Conservation (phyloP, 2,797 vertebrate species). For the Sebastes jordani region DNA sequence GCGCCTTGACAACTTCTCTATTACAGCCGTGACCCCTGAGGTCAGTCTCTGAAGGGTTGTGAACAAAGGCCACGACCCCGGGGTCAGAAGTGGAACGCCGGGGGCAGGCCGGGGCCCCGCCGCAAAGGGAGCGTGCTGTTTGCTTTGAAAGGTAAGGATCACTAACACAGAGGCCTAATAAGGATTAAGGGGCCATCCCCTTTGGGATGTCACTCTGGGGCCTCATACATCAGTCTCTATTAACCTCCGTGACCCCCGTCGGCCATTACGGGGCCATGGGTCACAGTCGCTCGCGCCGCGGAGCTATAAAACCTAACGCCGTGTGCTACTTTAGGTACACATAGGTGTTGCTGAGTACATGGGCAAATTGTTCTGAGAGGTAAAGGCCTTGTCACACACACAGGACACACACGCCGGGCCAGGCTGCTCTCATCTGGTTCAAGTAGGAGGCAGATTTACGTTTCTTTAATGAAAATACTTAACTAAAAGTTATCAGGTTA, state of each 20-base stretch:
- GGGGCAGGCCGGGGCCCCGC: constrained; percentile 86
- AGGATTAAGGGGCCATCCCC: constrained; percentile 96
- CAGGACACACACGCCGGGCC: constrained; percentile 3
- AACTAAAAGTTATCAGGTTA: neutral
- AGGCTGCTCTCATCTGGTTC: constrained; percentile 8
- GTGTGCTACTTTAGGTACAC: neutral
- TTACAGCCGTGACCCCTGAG: constrained; percentile 89
- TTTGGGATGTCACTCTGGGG: constrained; percentile 85
- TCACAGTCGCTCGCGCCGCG: constrained; percentile 54
- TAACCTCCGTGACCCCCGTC: constrained; percentile 79
- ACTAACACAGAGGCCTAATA: constrained; percentile 95
- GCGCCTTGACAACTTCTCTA: constrained; percentile 94
- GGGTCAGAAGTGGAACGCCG: constrained; percentile 93
- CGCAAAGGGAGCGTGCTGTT: constrained; percentile 88
- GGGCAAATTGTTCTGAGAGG: constrained; percentile 45
- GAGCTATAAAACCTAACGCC: constrained; percentile 51
- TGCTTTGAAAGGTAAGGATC: constrained; percentile 96
- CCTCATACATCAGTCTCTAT: constrained; percentile 82
- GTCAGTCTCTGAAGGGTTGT: constrained; percentile 89
- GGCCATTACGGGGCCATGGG: constrained; percentile 71
- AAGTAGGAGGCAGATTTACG: neutral
- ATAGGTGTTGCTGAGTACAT: constrained; percentile 35
- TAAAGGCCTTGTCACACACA: constrained; percentile 44
- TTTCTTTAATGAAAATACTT: neutral
- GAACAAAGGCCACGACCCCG: constrained; percentile 96